A percentile compares a stretch with the other conserved stretches of the same genome.
Conservation (phyloP, 1,140 invertebrate species). For the Acyrthosiphon pisum region DNA sequence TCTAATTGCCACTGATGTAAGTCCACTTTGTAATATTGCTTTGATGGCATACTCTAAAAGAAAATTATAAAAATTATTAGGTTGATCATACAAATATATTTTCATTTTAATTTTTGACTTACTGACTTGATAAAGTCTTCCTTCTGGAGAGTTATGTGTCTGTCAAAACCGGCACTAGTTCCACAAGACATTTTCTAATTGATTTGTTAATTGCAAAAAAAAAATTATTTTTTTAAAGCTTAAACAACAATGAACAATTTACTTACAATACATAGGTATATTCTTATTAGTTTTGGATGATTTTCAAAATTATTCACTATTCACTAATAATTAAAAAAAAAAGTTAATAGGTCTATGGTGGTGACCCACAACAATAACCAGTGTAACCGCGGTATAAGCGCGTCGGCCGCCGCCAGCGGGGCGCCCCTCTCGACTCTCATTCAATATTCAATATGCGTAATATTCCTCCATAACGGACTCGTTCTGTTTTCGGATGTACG, state of each 20-base stretch:
- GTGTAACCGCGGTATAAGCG: no score
- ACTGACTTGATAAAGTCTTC: constrained; percentile 98
- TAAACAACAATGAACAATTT: not conserved
- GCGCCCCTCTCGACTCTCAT: no score
- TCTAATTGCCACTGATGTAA: constrained; percentile 96
- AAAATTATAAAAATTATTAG: not conserved
- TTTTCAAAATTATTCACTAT: no score
- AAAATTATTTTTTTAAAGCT: not conserved
- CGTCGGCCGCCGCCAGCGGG: no score
- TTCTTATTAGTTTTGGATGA: constrained; percentile 24
- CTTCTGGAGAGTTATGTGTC: constrained; percentile 99
- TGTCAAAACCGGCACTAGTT: constrained; percentile 98
- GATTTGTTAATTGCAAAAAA: not conserved
- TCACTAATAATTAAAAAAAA: no score
- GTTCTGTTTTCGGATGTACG: no score
- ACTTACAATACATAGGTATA: no score
- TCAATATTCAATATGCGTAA: no score
- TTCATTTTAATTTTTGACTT: constrained; percentile 65
- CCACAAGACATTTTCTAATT: constrained; percentile 85
- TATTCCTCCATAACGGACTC: no score
- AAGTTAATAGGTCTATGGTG: no score
- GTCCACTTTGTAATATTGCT: constrained; percentile 96
- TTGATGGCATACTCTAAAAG: constrained; percentile 97
- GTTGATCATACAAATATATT: constrained; percentile 44
- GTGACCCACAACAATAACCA: no score